Conservation (phyloP, 1,140 invertebrate genomes). For the Acarapis woodi region DNA sequence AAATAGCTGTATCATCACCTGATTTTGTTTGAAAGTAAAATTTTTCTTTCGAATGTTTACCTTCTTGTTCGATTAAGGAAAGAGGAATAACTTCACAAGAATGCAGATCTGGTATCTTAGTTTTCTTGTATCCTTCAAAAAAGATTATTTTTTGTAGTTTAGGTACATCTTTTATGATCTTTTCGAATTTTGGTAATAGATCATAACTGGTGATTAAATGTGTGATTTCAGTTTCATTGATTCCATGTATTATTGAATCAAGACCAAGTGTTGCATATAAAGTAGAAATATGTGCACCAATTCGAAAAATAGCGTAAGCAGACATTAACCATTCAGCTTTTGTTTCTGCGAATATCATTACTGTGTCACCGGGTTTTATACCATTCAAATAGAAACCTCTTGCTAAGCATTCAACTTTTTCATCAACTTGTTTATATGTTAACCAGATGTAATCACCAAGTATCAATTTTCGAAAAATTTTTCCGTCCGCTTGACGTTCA, state of each 20-base stretch:
- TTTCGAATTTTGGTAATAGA: conserved; percentile 13
- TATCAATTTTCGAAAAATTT: conserved; percentile 81
- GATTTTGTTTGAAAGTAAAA: conserved; percentile 21
- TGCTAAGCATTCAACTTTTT: conserved; percentile 39
- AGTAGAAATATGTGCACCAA: conserved; percentile 41
- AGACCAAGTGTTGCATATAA: conserved; percentile 89
- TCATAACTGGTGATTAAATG: conserved; percentile 15
- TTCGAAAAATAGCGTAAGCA: conserved; percentile 28
- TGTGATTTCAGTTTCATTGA: conserved; percentile 77
- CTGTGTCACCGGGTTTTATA: conserved; percentile 31
- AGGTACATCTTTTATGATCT: conserved; percentile 5
- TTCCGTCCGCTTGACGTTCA: conserved; percentile 66
- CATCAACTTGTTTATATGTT: conserved; percentile 45
- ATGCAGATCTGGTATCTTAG: neutral
- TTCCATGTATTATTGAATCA: conserved; percentile 73
- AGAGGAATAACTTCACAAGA: conserved; percentile 4
- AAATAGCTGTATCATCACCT: conserved; percentile 25
- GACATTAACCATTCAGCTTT: conserved; percentile 87
- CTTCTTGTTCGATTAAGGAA: conserved; percentile 4
- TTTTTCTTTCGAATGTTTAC: neutral
- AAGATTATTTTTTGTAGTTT: conserved; percentile 5
- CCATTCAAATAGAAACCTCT: conserved; percentile 33
- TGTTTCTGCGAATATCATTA: conserved; percentile 90
- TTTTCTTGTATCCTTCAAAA: conserved; percentile 7
- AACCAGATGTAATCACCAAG: conserved; percentile 82